Percentiles rank a stretch among this genome's conserved stretches.
Evolutionary conservation across 2,797 vertebrate genomes (phyloP).

Genomic region (Poecile montanus): DNA sequence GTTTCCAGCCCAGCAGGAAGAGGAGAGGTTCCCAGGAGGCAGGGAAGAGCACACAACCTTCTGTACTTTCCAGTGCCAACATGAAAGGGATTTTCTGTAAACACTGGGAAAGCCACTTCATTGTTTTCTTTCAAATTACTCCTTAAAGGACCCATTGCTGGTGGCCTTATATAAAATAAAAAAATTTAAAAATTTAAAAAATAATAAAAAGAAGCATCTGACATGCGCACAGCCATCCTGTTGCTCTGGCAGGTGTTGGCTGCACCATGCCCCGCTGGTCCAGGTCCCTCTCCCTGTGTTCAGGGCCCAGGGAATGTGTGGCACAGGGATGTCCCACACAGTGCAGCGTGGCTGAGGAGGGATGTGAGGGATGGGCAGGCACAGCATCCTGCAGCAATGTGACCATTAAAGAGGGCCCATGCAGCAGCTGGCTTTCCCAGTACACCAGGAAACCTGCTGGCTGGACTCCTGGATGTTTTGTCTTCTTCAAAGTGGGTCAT

Average conservation of each 20-base stretch:
- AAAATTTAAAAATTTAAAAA: no score
- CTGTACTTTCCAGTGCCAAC: background rate
- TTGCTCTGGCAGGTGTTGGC: background rate
- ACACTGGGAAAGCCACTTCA: background rate
- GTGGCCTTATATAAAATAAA: background rate
- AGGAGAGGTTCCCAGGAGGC: background rate
- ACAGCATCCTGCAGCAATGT: background rate
- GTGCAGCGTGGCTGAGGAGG: rapidly evolving
- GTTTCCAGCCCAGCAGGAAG: background rate
- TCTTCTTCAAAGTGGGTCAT: background rate
- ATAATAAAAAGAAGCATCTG: background rate
- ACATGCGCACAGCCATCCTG: rapidly evolving
- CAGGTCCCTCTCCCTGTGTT: background rate
- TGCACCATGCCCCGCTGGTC: rapidly evolving
- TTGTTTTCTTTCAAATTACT: background rate
- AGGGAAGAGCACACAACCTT: background rate
- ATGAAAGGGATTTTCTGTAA: background rate
- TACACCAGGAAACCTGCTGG: background rate
- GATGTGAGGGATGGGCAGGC: rapidly evolving
- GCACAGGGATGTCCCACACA: background rate
- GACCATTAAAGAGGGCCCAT: rapidly evolving
- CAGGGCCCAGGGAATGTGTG: rapidly evolving
- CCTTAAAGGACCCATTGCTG: background rate
- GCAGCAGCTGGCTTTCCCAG: background rate
- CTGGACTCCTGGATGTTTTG: background rate